Percentiles rank a stretch among this genome's conserved stretches.
Conservation (phyloP, 2,797 vertebrate species). For the Molossus molossus region DNA sequence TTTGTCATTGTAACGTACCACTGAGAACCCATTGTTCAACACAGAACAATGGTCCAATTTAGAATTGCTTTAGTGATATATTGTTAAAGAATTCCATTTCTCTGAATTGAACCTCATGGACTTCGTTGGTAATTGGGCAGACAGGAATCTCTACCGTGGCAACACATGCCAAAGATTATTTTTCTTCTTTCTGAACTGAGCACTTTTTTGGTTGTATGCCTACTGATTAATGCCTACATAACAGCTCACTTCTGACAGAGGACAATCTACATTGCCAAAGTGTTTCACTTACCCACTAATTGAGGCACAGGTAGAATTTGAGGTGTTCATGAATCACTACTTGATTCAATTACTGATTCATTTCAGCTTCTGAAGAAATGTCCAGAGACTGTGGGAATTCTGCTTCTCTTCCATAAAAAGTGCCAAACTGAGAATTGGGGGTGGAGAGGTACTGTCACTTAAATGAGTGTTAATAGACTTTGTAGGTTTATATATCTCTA, state of each 20-base stretch:
- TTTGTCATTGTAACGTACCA: not conserved
- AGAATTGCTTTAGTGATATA: not conserved
- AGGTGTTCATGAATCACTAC: not conserved
- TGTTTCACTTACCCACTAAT: not conserved
- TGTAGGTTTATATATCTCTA: not conserved
- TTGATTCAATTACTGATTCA: not conserved
- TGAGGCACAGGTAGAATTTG: not conserved
- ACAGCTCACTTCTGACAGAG: not conserved
- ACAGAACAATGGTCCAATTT: not conserved
- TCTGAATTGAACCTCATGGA: not conserved
- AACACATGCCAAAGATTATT: not conserved
- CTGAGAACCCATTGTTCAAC: not conserved
- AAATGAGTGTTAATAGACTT: not conserved
- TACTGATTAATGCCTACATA: not conserved
- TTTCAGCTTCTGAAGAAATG: not conserved
- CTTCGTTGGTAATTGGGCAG: conserved; percentile 12
- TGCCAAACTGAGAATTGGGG: not conserved
- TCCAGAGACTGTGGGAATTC: not conserved
- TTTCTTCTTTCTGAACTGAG: conserved; percentile 30
- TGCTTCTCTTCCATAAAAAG: not conserved
- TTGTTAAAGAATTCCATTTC: not conserved
- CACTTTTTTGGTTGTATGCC: not conserved
- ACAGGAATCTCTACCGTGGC: not conserved
- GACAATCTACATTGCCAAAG: not conserved
- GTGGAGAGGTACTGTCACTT: not conserved